Evolutionary conservation across 2,888 invertebrate species (phyloP).

Genomic region (Drosophila seclusa): DNA sequence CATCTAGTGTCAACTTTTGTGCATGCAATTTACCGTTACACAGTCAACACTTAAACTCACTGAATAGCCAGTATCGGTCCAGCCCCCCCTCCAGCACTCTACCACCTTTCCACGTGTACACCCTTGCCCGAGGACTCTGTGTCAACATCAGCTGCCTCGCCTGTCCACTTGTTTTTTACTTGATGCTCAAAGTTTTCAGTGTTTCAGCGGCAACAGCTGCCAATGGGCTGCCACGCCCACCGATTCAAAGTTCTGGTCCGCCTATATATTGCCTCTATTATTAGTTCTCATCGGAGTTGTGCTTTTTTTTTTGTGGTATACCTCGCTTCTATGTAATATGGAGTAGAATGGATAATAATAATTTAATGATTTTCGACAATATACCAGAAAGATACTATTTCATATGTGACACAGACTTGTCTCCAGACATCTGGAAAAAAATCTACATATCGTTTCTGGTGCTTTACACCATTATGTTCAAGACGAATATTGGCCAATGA

Average conservation of each 20-base stretch:
- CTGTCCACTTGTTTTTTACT: constrained; percentile 71
- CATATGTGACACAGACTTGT: background rate
- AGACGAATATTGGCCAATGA: background rate
- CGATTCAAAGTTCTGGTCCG: background rate
- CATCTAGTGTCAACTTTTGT: constrained; percentile 66
- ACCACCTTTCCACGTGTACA: background rate
- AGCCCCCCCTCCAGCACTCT: background rate
- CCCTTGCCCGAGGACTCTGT: constrained; percentile 11
- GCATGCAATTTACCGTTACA: constrained; percentile 66
- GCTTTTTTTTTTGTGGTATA: constrained; percentile 13
- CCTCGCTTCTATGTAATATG: background rate
- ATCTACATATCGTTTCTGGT: background rate
- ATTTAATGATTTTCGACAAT: background rate
- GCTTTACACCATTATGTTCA: background rate
- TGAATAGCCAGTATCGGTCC: constrained; percentile 4
- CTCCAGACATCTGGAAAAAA: background rate
- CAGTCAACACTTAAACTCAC: constrained; percentile 56
- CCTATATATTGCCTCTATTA: constrained; percentile 8
- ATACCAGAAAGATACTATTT: background rate
- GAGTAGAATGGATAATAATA: too few relatives aligned
- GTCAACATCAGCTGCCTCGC: constrained; percentile 71
- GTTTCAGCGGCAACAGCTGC: constrained; percentile 64
- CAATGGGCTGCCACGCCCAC: constrained; percentile 34
- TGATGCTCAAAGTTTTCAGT: constrained; percentile 65
- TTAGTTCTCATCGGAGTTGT: constrained; percentile 2